A percentile compares a stretch with the other conserved stretches of the same genome.
phyloP scores from a whole-genome alignment of 2,888 invertebrate genomes.

The Luperina nickerlii region DNA sequence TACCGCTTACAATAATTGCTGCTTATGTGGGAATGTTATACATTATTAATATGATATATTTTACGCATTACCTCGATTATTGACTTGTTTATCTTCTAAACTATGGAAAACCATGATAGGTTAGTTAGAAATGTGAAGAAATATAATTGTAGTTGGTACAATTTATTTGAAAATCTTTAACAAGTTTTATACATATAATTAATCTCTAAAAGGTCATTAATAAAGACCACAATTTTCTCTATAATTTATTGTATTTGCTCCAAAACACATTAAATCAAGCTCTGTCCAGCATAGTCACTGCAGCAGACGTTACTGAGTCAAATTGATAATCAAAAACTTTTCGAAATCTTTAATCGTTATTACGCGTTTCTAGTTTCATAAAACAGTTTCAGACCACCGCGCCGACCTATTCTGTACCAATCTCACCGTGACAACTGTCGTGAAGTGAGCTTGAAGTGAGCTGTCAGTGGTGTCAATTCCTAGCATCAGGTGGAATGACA shows the following conservation, averaged over 20 bases:
- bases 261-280: background rate
- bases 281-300: background rate
- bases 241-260: background rate
- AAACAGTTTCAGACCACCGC: background rate
- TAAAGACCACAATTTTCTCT: background rate
- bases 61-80: constrained; percentile 56
- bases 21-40: constrained; percentile 53
- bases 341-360: background rate
- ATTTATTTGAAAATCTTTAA: constrained; percentile 20
- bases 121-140: constrained; percentile 15
- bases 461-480: background rate
- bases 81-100: constrained; percentile 57
- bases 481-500: background rate
- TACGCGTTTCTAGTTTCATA: background rate
- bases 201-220: background rate
- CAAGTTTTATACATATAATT: background rate
- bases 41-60: constrained; percentile 64
- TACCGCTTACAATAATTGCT: constrained; percentile 80
- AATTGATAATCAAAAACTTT: background rate
- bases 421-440: background rate
- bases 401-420: background rate
- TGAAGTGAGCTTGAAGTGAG: too few species aligned
- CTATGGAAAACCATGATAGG: constrained; percentile 4
- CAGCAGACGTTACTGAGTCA: background rate
- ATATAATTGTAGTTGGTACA: constrained; percentile 16